phyloP scores from a whole-genome alignment of 2,888 invertebrate genomes.

The Choreutis nemorana region DNA sequence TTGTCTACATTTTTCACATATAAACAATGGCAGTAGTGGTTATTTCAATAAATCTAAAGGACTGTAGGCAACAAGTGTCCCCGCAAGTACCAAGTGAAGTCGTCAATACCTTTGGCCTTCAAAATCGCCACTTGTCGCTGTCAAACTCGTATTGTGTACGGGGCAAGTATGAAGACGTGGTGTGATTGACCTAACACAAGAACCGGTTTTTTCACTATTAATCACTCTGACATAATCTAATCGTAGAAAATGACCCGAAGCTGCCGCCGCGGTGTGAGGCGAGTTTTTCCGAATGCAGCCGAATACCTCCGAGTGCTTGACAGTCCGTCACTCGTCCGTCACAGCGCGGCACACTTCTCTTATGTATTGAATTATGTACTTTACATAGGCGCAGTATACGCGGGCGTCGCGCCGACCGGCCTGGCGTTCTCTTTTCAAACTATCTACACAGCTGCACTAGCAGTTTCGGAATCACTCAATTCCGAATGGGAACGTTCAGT shows the following conservation, averaged over 20 bases:
- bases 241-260: constrained; percentile 30
- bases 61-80: no score
- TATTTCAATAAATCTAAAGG: no score
- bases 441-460: constrained; percentile 32
- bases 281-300: constrained; percentile 26
- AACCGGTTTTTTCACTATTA: constrained; percentile 39
- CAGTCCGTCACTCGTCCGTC: constrained; percentile 58
- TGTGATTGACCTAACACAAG: constrained; percentile 45
- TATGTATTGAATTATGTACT: constrained; percentile 48
- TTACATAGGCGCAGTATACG: constrained; percentile 44
- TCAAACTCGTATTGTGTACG: constrained; percentile 21
- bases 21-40: no score
- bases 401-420: constrained; percentile 39
- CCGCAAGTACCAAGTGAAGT: no score
- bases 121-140: constrained; percentile 24
- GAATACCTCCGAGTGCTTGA: constrained; percentile 44
- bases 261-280: constrained; percentile 17
- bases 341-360: constrained; percentile 45
- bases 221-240: constrained; percentile 48
- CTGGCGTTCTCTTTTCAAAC: constrained; percentile 33
- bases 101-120: constrained; percentile 12
- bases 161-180: no score
- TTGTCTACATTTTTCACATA: no score
- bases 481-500: constrained; percentile 16
- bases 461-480: constrained; percentile 32